Evolutionary conservation across 2,797 vertebrate genomes (phyloP).

Genomic region (Linurgus olivaceus): DNA sequence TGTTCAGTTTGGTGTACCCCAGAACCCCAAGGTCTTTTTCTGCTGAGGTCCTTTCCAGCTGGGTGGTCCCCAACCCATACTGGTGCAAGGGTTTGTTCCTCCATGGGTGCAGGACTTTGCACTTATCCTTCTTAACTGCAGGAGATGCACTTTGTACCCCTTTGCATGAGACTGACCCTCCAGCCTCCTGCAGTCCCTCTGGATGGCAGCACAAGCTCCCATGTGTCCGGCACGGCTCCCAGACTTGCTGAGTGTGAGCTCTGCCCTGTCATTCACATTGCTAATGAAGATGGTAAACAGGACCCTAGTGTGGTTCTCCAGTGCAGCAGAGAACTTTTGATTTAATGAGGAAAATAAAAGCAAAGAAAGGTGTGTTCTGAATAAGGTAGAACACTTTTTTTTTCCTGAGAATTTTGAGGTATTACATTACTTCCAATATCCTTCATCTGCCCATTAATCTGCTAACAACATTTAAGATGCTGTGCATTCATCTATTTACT

Average conservation of each 20-base stretch:
- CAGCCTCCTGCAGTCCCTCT: accelerated
- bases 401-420: background rate
- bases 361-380: background rate
- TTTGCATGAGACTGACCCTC: background rate
- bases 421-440: background rate
- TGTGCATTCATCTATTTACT: slow-evolving; percentile 31
- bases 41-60: background rate
- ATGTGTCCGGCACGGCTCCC: accelerated
- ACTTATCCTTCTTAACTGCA: background rate
- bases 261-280: background rate
- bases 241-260: accelerated
- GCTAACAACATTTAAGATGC: slow-evolving; percentile 22
- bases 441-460: slow-evolving; percentile 40
- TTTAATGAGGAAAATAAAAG: slow-evolving; percentile 10
- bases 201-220: background rate
- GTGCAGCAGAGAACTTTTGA: background rate
- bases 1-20: background rate
- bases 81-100: background rate
- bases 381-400: background rate
- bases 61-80: accelerated
- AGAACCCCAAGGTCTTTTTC: background rate
- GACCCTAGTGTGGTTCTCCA: background rate
- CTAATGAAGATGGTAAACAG: background rate
- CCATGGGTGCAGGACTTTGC: background rate
- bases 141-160: background rate